A percentile compares a stretch with the other conserved stretches of the same genome.
Conservation (phyloP, 2,113 vertebrate species). For the Epinephelus lanceolatus region DNA sequence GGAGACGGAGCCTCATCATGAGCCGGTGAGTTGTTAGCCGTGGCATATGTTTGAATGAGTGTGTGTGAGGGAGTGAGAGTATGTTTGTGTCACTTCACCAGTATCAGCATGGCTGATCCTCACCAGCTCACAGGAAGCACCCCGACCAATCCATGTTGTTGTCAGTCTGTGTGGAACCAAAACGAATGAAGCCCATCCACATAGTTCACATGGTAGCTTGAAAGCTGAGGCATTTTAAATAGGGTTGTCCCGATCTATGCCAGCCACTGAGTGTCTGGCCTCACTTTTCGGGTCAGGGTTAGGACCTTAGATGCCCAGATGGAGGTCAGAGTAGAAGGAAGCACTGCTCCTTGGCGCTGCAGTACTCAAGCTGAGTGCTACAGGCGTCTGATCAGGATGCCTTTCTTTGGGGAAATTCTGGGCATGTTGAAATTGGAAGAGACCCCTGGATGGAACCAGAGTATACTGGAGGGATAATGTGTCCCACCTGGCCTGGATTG, state of each 20-base stretch:
- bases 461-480: neutral
- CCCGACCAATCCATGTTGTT: conserved; percentile 10
- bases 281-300: neutral
- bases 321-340: neutral
- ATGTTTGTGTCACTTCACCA: conserved; percentile 44
- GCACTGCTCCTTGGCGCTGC: neutral
- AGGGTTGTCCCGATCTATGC: neutral
- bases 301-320: neutral
- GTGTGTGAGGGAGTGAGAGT: neutral
- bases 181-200: conserved; percentile 25
- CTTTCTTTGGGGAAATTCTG: neutral
- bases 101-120: conserved; percentile 52
- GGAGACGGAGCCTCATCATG: conserved; percentile 97
- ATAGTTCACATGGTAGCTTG: neutral
- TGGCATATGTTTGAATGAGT: neutral
- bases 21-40: conserved; percentile 88
- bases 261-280: neutral
- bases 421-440: neutral
- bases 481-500: neutral
- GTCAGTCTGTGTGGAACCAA: conserved; percentile 17
- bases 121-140: conserved; percentile 48
- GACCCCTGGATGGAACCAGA: neutral
- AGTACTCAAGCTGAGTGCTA: neutral
- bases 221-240: neutral
- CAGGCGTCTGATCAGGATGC: neutral